These are phyloP conservation scores for Stichopus chloronotus DNA, from an alignment of 35 echinoderm and acorn worm species.

Conservation along the genomic window DNA sequence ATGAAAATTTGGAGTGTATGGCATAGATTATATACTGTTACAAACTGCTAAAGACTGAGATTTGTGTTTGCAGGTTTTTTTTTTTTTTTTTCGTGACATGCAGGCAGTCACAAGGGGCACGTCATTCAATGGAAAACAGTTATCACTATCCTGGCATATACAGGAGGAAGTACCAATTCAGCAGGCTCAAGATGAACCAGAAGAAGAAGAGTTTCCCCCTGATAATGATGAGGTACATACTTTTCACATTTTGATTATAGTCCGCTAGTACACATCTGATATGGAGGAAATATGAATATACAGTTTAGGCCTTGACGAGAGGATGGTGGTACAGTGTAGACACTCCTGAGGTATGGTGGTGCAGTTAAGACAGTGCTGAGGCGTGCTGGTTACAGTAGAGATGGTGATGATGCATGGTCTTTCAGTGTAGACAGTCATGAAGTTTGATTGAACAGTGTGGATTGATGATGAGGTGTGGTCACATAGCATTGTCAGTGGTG, in stretches of 20 bases:
- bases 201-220: slow-evolving; percentile 10
- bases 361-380: not conserved
- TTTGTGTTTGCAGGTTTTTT: not conserved
- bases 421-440: too few species aligned
- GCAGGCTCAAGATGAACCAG: not conserved
- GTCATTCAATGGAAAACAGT: slow-evolving; percentile 17
- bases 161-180: slow-evolving; percentile 11
- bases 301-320: not conserved
- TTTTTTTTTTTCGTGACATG: not conserved
- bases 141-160: slow-evolving; percentile 59
- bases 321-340: not conserved
- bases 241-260: not conserved
- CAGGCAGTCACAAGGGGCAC: slow-evolving; percentile 43
- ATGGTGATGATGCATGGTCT: too few species aligned
- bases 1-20: too few species aligned
- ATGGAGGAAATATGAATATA: not conserved
- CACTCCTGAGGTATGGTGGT: not conserved
- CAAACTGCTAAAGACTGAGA: too few species aligned
- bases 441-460: too few species aligned
- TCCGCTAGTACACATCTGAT: not conserved
- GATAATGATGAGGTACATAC: not conserved
- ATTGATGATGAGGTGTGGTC: too few species aligned
- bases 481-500: too few species aligned
- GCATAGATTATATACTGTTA: too few species aligned
- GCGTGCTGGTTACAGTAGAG: too few species aligned